Evolutionary conservation across 2,113 vertebrate genomes (phyloP), one percentile per base, ranked within the genome.

Genomic region (Trichechus manatus): DNA sequence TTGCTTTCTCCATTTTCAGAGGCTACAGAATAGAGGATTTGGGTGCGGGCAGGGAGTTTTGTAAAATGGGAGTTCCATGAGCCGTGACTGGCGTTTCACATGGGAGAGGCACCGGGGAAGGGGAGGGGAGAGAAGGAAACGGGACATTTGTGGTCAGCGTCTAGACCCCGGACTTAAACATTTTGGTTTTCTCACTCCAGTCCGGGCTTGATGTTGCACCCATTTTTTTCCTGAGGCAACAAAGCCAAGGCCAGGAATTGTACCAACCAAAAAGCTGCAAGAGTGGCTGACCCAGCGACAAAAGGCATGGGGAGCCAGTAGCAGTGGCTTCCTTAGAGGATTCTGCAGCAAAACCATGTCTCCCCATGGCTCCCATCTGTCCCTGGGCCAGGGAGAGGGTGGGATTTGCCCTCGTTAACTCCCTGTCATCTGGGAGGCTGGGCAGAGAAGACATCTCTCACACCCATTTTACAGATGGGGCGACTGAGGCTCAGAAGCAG

Each of bases 181-280:
- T 77, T 53, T 50, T 56, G 23, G 8, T 29, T 50, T 53, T 82
- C 92, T 85, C 59, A 0, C 82, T 97, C 88, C 44, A 0, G 64
- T 91, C 95, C 17, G 56, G 72, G 87, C 92, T 95, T 86, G 56
- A 64, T 80, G 75, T 95, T 89, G 96, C 88, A 59, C 81, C 91
- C 33, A 6, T n/a, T 68, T 47, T 47, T 68, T 91, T 92, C 95
- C 63, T 0, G 70, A 95, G 81, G 93, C 92, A 77, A 39, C 96
- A 61, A 92, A 97, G 61, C 92, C 94, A 63, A 91, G 96, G 96
- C 83, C 89, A 85, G 83, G 86, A 95, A 39, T 90, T 19, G 42
- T 1, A 68, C 0, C 31, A 10, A 92, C 74, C 42, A 0, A 10
- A 4, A 95, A 84, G 93, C 85, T 25, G 15, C 0, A 23, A 44